Base-by-base conservation (phyloP, 1,140 invertebrate species). In the Hypothenemus hampei region DNA sequence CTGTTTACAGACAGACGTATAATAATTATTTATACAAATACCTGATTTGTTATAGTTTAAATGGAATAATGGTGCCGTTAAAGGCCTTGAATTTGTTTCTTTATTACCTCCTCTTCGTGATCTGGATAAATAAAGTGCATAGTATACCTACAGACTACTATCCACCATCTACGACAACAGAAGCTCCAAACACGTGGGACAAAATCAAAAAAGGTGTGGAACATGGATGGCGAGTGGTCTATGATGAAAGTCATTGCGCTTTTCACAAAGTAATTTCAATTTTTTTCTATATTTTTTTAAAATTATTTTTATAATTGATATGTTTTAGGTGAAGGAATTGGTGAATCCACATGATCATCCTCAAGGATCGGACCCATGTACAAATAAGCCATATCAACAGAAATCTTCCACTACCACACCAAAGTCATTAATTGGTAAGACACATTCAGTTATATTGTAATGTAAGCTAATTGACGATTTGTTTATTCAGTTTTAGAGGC, bases 201-300 rank as follows among this genome's bases (percentile, higher is more conserved):
- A 56, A 47, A 40, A 48, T 56, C 18, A 56, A 56, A 26, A 26
- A 47, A 11, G 53, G 53, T 4, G 53, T 41, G 3, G 44, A 47
- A 41, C 36, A 48, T 15, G 43, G 53, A 15, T 56, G 20, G 13
- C 22, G 48, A 5, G 53, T 48, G 7, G 36, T 40, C 11, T 48
- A 48, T n/a, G 53, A 56, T 23, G 53, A 56, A 35, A 41, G 13
- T 48, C 53, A 56, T 33, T 56, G 53, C 33, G 53, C 19, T 20
- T 31, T 48, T 31, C 53, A 56, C 22, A 56, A 56, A 45, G 53
- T 56, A n/a, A n/a, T 20, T 26, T 29, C 39, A 47, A 11, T 39
- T 52, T 19, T 21, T 6, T 23, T 10, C 10, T 20, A 48, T 36
- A 10, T 8, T 15, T 37, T 36, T 16, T 11, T 21, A 36, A n/a